These are phyloP conservation scores for Sebastes schlegelii DNA, from an alignment of 2,113 vertebrate genomes.

Conservation along the genomic window DNA sequence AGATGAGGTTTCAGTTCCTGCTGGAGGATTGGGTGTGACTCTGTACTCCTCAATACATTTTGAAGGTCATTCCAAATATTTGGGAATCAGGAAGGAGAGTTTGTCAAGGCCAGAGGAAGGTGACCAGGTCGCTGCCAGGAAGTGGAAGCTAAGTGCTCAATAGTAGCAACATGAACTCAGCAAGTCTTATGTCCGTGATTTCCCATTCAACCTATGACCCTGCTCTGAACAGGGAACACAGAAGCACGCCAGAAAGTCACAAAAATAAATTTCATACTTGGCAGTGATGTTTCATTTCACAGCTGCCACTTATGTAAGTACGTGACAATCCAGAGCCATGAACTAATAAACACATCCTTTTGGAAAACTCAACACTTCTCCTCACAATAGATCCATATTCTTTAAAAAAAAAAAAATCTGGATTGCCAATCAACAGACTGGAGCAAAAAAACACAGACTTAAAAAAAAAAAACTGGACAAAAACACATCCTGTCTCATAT, in stretches of 20 bases:
- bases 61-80: constrained; percentile 36
- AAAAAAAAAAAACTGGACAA: constrained; percentile 40
- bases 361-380: constrained; percentile 44
- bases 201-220: constrained; percentile 45
- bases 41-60: constrained; percentile 28
- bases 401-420: neutral
- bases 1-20: constrained; percentile 20
- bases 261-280: constrained; percentile 52
- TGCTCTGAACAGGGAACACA: constrained; percentile 13
- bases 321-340: constrained; percentile 36
- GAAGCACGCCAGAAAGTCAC: constrained; percentile 41
- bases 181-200: constrained; percentile 29
- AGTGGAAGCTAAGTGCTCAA: constrained; percentile 29
- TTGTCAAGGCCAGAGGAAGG: constrained; percentile 39
- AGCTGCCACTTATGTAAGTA: constrained; percentile 20
- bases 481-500: constrained; percentile 71
- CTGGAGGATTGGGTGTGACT: constrained; percentile 34
- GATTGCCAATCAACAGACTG: constrained; percentile 32
- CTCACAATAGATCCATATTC: constrained; percentile 34
- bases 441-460: constrained; percentile 26
- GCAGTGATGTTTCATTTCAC: constrained; percentile 37
- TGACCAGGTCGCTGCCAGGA: constrained; percentile 41
- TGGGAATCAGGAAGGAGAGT: constrained; percentile 20
- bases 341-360: constrained; percentile 50
- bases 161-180: constrained; percentile 53